Conservation (phyloP, 2,888 invertebrate species). For the Drosophila hamatofila region DNA sequence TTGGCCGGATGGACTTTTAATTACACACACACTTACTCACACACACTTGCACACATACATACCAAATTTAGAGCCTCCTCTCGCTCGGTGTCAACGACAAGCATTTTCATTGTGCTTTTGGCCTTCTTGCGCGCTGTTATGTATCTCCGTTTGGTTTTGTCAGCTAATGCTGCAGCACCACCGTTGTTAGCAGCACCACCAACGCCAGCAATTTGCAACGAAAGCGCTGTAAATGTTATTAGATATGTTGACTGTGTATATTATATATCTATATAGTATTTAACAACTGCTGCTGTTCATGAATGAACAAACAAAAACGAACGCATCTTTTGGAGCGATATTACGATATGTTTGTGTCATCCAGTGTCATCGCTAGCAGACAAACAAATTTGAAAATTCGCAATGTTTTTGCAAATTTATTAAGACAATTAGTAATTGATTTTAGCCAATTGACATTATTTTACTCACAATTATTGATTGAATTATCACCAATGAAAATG, state of each 20-base stretch:
- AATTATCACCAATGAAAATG: not conserved
- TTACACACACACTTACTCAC: slow-evolving; percentile 40
- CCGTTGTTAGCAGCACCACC: slow-evolving; percentile 46
- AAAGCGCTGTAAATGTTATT: slow-evolving; percentile 64
- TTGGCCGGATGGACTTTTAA: slow-evolving; percentile 48
- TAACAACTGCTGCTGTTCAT: slow-evolving; percentile 44
- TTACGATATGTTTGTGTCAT: slow-evolving; percentile 36
- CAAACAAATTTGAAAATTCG: slow-evolving; percentile 1
- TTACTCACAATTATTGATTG: not conserved
- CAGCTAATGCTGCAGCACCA: slow-evolving; percentile 57
- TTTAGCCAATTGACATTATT: not conserved
- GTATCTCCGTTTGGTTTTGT: slow-evolving; percentile 67
- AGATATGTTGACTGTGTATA: slow-evolving; percentile 24
- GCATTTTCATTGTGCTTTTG: slow-evolving; percentile 82
- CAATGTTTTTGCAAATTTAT: not conserved
- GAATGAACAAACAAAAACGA: slow-evolving; percentile 47
- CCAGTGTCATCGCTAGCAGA: slow-evolving; percentile 13
- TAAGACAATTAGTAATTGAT: not conserved
- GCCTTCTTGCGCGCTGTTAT: slow-evolving; percentile 71
- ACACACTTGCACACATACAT: slow-evolving; percentile 29
- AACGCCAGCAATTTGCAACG: slow-evolving; percentile 70
- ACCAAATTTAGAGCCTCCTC: slow-evolving; percentile 89
- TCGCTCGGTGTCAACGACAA: slow-evolving; percentile 91
- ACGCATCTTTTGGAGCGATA: slow-evolving; percentile 36
- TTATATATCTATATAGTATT: slow-evolving; percentile 30